A percentile compares a stretch with the other conserved stretches of the same genome.
phyloP scores from a whole-genome alignment of 2,113 vertebrate genomes.

The Piprites chloris region DNA sequence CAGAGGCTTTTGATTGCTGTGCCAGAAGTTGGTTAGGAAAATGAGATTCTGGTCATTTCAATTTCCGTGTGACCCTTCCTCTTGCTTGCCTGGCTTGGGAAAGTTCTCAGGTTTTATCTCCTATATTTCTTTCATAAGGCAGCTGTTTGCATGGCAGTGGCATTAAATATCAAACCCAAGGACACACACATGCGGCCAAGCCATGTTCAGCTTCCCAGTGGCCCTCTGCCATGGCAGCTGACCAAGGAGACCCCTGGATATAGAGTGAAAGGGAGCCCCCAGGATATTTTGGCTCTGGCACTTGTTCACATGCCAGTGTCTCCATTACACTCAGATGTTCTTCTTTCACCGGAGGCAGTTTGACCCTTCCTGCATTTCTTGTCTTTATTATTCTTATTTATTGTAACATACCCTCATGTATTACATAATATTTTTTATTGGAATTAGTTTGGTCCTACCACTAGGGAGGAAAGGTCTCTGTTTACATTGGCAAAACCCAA shows the following conservation, averaged over 20 bases:
- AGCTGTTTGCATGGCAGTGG: conserved; percentile 41
- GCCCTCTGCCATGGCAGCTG: conserved; percentile 25
- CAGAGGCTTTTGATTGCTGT: neutral
- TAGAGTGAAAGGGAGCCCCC: conserved; percentile 34
- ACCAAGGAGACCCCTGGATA: conserved; percentile 47
- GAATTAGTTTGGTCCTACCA: neutral
- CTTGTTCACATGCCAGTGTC: neutral
- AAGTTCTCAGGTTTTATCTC: conserved; percentile 9
- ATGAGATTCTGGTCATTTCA: neutral
- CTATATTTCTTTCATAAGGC: conserved; percentile 19
- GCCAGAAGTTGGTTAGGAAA: neutral
- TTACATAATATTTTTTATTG: neutral
- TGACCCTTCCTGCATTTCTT: neutral
- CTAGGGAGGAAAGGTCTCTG: neutral
- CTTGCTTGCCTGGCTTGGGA: neutral
- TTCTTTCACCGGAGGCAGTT: neutral
- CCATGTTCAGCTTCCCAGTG: conserved; percentile 32
- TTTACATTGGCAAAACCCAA: neutral
- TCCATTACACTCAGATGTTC: conserved; percentile 19
- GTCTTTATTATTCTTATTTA: neutral
- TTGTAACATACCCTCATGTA: neutral
- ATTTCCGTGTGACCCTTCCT: neutral
- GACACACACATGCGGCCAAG: conserved; percentile 6
- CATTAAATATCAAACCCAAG: conserved; percentile 61
- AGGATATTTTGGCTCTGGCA: neutral